phyloP scores from a whole-genome alignment of 2,888 invertebrate genomes.

The Polylopha cassiicola region DNA sequence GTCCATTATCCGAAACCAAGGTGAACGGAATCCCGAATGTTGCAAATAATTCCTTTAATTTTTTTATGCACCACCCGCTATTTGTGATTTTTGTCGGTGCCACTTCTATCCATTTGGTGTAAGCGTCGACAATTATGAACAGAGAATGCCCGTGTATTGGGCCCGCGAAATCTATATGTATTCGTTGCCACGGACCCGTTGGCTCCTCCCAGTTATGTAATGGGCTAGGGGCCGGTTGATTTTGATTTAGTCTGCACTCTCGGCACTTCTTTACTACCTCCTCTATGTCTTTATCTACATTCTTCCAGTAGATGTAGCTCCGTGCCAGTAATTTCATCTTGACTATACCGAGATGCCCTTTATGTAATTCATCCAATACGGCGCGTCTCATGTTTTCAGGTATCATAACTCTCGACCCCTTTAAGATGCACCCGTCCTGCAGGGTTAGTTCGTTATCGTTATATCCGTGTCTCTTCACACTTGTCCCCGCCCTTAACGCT shows the following conservation, averaged over 20 bases:
- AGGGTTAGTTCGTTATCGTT: conserved; percentile 23
- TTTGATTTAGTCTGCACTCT: background rate
- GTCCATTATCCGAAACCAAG: conserved; percentile 17
- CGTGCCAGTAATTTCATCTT: conserved; percentile 30
- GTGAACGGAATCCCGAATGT: conserved; percentile 4
- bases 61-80: conserved; percentile 15
- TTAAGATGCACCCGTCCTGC: conserved; percentile 25
- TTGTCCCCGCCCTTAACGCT: conserved; percentile 6
- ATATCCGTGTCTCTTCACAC: conserved; percentile 1
- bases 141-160: conserved; percentile 9
- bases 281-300: conserved; percentile 25
- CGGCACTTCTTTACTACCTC: conserved; percentile 16
- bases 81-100: conserved; percentile 24
- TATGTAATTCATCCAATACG: conserved; percentile 16
- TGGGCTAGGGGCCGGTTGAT: background rate
- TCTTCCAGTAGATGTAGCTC: conserved; percentile 24
- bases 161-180: conserved; percentile 38
- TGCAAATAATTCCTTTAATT: conserved; percentile 22
- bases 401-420: conserved; percentile 16
- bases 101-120: conserved; percentile 29
- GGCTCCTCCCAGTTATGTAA: conserved; percentile 3
- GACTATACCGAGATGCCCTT: conserved; percentile 30
- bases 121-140: conserved; percentile 17
- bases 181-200: conserved; percentile 25
- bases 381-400: background rate